Percentiles rank a stretch among this genome's conserved stretches.
phyloP scores from a whole-genome alignment of 2,888 invertebrate species.

The Anagyrus pseudococci region DNA sequence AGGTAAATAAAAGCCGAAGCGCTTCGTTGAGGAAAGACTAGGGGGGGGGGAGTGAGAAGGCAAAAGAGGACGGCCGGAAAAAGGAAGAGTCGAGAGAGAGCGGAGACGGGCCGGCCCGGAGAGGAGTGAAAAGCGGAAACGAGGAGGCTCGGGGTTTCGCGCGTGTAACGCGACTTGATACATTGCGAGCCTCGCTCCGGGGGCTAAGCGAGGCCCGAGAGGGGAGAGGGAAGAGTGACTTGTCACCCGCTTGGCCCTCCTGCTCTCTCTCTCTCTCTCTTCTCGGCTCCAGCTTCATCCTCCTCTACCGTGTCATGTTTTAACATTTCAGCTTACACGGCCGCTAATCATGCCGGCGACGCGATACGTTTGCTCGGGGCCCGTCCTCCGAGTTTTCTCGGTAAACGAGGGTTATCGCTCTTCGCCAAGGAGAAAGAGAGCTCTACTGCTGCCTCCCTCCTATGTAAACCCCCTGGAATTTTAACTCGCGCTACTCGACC shows the following conservation, averaged over 20 bases:
- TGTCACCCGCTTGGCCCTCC: slow-evolving; percentile 8
- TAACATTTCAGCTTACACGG: slow-evolving; percentile 60
- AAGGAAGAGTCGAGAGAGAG: slow-evolving; percentile 1
- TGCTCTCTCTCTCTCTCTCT: no score
- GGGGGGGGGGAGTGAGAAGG: background rate
- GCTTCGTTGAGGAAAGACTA: no score
- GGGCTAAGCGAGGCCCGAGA: no score
- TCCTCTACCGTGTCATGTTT: slow-evolving; percentile 47
- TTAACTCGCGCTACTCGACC: slow-evolving; percentile 28
- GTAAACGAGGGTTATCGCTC: slow-evolving; percentile 43
- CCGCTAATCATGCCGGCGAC: slow-evolving; percentile 56
- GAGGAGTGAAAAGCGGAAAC: slow-evolving; percentile 30
- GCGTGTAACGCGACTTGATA: slow-evolving; percentile 30
- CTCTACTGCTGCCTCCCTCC: background rate
- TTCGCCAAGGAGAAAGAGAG: slow-evolving; percentile 13
- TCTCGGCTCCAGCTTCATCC: no score
- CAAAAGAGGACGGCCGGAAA: background rate
- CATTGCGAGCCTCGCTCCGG: slow-evolving; percentile 21
- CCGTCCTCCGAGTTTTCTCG: slow-evolving; percentile 41
- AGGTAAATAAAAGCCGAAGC: slow-evolving; percentile 19
- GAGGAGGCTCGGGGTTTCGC: slow-evolving; percentile 12
- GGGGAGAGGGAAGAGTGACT: slow-evolving; percentile 4
- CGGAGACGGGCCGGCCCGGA: background rate
- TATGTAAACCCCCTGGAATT: slow-evolving; percentile 21
- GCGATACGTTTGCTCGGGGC: slow-evolving; percentile 42